Percentiles rank a stretch among this genome's conserved stretches.
Evolutionary conservation across 35 echinoderm and acorn worm species (phyloP).

Genomic region (Strongylocentrotus purpuratus): DNA sequence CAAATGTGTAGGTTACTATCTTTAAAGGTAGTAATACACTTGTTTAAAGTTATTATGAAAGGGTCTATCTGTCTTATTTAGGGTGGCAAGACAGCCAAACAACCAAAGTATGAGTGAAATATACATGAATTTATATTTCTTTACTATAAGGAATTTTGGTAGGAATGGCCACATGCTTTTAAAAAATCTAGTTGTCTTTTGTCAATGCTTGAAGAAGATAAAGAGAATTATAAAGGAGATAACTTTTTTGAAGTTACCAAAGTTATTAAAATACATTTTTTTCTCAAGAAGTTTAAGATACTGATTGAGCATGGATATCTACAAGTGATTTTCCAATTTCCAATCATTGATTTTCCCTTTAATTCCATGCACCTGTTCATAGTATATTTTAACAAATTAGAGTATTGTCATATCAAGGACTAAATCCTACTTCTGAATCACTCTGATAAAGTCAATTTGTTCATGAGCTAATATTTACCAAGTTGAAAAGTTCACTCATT

Average conservation of each 20-base stretch:
- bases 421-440: neutral
- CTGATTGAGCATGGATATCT: neutral
- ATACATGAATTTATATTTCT: no score
- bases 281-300: no score
- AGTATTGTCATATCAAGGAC: neutral
- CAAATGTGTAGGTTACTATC: no score
- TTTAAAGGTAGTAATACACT: no score
- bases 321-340: neutral
- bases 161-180: no score
- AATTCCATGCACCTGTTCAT: neutral
- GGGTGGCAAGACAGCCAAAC: no score
- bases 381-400: neutral
- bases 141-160: no score
- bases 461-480: constrained; percentile 3
- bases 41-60: no score
- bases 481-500: neutral
- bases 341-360: neutral
- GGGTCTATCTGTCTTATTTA: no score
- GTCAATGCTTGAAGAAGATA: neutral
- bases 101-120: no score
- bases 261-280: no score
- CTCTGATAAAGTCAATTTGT: neutral
- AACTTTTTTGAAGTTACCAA: neutral
- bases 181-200: neutral
- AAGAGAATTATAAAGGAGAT: neutral